These are phyloP conservation scores for Pyrgilauda ruficollis DNA, from an alignment of 2,113 vertebrate species.

Conservation along the genomic window DNA sequence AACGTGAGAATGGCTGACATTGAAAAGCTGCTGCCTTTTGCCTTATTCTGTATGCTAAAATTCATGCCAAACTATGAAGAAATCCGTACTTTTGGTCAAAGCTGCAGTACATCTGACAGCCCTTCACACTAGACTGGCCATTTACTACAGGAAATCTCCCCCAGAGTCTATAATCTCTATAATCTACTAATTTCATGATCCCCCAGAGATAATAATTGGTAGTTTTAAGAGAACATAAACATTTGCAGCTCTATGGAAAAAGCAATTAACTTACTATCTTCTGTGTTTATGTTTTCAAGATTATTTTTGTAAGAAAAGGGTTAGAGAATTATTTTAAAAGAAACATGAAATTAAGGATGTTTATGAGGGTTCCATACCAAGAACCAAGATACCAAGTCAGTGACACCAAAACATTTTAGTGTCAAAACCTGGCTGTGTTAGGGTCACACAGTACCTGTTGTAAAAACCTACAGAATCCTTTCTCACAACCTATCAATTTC, in stretches of 20 bases:
- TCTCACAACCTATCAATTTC: not conserved
- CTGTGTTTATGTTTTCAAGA: not conserved
- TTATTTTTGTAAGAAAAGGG: not conserved
- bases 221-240: not conserved
- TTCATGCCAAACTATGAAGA: not conserved
- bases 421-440: not conserved
- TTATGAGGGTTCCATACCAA: not conserved
- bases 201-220: not conserved
- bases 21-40: not conserved
- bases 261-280: not conserved
- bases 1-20: not conserved
- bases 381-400: not conserved
- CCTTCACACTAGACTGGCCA: not conserved
- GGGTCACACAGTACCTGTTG: not conserved
- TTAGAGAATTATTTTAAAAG: not conserved
- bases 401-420: not conserved
- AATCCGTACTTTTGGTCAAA: not conserved
- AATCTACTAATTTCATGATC: not conserved
- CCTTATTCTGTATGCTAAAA: not conserved
- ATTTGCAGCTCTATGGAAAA: not conserved
- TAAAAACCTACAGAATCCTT: not conserved
- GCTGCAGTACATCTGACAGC: not conserved
- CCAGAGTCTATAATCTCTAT: not conserved
- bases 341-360: not conserved
- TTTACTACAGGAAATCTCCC: not conserved